Percentiles rank a stretch among this genome's conserved stretches.
Conservation (phyloP, 1,140 invertebrate genomes). For the Apolygus lucorum region DNA sequence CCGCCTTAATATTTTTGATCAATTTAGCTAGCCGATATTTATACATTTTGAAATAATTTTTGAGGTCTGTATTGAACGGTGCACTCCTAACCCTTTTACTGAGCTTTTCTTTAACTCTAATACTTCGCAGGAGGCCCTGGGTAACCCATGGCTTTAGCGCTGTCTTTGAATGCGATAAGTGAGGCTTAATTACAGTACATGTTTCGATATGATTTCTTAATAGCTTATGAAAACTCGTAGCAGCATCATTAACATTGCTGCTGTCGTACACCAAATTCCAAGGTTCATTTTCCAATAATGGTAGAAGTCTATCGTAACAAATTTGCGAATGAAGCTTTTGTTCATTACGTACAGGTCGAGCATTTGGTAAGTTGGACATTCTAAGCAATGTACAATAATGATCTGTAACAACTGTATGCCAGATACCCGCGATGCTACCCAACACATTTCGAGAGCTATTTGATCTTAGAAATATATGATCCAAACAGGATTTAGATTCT, state of each 20-base stretch:
- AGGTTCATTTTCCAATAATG: background rate
- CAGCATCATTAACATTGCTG: background rate
- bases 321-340: background rate
- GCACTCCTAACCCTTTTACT: background rate
- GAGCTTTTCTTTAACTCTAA: background rate
- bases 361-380: background rate
- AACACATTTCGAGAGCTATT: background rate
- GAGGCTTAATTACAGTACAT: background rate
- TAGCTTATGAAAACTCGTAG: background rate
- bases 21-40: background rate
- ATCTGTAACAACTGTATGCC: background rate
- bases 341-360: background rate
- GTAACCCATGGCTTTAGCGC: background rate
- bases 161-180: background rate
- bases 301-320: background rate
- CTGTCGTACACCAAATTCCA: background rate
- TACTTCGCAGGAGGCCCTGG: too few relatives aligned
- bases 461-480: background rate
- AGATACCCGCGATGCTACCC: background rate
- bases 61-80: background rate
- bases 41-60: background rate
- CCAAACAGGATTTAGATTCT: background rate
- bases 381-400: background rate
- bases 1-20: background rate
- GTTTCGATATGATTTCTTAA: background rate